Conservation (phyloP, 2,113 vertebrate species). For the Hippocampus abdominalis region DNA sequence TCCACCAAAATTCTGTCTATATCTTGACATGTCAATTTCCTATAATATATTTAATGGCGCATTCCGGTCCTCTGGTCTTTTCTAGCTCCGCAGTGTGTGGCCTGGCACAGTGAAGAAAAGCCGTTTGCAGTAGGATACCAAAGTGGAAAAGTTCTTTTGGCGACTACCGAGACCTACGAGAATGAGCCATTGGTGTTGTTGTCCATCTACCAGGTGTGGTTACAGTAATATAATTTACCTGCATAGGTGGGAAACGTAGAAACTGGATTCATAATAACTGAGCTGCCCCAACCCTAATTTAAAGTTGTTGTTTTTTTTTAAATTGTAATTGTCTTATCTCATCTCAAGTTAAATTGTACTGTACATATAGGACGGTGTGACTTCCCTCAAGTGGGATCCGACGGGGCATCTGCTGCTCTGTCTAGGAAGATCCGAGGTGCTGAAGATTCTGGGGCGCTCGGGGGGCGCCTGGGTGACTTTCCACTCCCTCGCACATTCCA, state of each 20-base stretch:
- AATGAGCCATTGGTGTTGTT: slow-evolving; percentile 65
- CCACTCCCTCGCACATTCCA: slow-evolving; percentile 70
- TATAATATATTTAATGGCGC: not conserved
- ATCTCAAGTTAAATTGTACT: not conserved
- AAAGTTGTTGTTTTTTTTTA: not conserved
- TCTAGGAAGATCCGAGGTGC: slow-evolving; percentile 68
- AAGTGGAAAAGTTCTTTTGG: slow-evolving; percentile 74
- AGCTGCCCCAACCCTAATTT: not conserved
- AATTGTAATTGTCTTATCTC: not conserved
- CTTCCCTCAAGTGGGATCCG: slow-evolving; percentile 74
- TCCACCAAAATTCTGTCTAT: not conserved
- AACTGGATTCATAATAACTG: not conserved
- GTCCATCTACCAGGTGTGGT: slow-evolving; percentile 71
- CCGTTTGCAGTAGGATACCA: slow-evolving; percentile 75
- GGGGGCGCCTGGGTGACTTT: slow-evolving; percentile 67
- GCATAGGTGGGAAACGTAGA: not conserved
- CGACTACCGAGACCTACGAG: slow-evolving; percentile 56
- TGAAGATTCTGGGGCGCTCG: slow-evolving; percentile 70
- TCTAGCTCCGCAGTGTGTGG: slow-evolving; percentile 72
- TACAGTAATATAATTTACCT: not conserved
- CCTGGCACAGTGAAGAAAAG: slow-evolving; percentile 75
- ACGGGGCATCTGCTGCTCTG: slow-evolving; percentile 76
- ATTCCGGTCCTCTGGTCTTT: not conserved
- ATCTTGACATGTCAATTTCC: not conserved
- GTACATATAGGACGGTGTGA: slow-evolving; percentile 65